phyloP scores from a whole-genome alignment of 64 coral and sea anemone genomes.

The Actinia equina region DNA sequence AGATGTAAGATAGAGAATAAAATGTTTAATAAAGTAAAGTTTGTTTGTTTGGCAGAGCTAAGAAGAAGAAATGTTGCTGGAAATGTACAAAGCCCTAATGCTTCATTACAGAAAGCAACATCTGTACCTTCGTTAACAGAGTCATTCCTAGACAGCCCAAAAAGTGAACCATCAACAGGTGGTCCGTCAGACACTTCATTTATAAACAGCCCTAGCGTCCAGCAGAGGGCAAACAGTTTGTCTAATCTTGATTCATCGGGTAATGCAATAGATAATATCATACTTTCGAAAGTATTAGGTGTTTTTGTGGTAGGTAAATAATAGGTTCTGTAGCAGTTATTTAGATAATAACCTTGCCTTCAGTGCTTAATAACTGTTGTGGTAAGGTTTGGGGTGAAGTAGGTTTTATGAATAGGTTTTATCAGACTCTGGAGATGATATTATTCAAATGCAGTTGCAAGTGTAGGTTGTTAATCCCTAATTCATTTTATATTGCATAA shows the following conservation, averaged over 20 bases:
- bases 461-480: no score
- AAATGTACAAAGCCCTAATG: slow-evolving; percentile 31
- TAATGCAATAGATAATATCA: neutral
- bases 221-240: slow-evolving; percentile 28
- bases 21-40: neutral
- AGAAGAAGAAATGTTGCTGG: slow-evolving; percentile 60
- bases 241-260: neutral
- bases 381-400: no score
- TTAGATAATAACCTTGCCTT: no score
- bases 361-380: no score
- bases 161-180: slow-evolving; percentile 6
- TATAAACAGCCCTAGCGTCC: neutral
- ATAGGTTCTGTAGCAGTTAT: no score
- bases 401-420: no score
- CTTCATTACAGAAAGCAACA: slow-evolving; percentile 45
- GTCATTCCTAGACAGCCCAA: slow-evolving; percentile 14
- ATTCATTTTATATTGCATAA: neutral
- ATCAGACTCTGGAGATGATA: no score
- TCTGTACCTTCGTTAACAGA: slow-evolving; percentile 69
- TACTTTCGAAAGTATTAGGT: neutral
- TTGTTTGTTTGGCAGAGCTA: slow-evolving; percentile 53
- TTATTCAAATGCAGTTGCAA: no score
- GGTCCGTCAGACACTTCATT: neutral
- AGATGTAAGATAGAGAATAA: neutral
- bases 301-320: no score